Conservation (phyloP, 2,888 invertebrate genomes). For the Pristionchus mayeri region DNA sequence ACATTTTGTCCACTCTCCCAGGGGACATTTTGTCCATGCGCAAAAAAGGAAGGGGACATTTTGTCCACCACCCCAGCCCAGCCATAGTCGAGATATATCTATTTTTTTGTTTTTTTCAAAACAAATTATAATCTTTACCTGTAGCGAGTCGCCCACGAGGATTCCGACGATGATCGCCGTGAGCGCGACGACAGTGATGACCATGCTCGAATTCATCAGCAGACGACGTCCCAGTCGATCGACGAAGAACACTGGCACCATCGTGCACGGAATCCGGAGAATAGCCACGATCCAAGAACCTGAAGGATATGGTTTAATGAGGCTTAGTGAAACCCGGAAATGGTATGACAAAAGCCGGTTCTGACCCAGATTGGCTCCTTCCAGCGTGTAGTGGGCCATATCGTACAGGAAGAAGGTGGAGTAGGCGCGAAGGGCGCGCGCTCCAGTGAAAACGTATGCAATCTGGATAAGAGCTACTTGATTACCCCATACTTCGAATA, state of each 20-base stretch:
- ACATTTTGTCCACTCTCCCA: no score
- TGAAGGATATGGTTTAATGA: no score
- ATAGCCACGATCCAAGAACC: no score
- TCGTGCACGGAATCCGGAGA: constrained; percentile 59
- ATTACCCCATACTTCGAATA: neutral
- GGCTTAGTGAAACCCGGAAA: no score
- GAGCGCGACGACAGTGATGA: constrained; percentile 11
- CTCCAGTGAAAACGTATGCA: constrained; percentile 66
- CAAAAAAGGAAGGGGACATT: no score
- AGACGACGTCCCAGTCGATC: constrained; percentile 64
- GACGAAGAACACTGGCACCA: constrained; percentile 62
- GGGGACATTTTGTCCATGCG: no score
- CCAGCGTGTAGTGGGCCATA: constrained; percentile 56
- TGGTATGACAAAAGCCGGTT: no score
- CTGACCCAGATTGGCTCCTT: constrained; percentile 50
- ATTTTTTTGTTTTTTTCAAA: no score
- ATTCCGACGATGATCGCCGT: constrained; percentile 53
- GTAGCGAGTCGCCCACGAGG: constrained; percentile 54
- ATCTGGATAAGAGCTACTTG: constrained; percentile 50
- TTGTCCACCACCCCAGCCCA: no score
- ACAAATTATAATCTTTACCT: constrained; percentile 52
- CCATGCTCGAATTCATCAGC: constrained; percentile 51
- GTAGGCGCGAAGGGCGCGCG: no score
- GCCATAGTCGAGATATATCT: no score
- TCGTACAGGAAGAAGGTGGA: constrained; percentile 60